Evolutionary conservation across 2,113 vertebrate species (phyloP), one percentile per base, ranked within the genome.

Genomic region (Nycticryphes semicollaris): DNA sequence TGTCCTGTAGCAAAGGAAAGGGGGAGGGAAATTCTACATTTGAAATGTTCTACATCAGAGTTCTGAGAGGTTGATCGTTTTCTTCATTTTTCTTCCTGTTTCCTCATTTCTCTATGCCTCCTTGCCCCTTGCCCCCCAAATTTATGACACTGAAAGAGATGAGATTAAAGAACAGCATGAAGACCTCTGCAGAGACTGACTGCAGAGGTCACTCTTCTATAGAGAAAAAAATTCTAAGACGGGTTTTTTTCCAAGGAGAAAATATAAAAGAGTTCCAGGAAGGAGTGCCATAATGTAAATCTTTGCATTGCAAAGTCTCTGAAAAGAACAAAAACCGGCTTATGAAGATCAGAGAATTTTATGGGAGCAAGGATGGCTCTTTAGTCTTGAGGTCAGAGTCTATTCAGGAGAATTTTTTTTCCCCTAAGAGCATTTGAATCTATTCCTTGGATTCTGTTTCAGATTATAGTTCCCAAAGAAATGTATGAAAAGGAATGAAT

Each of bases 271-370:
- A 63, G 23, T 90, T 96, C 93, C 63, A 84, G 77, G 54, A 77
- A 83, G 77, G 67, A 91, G 39, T 70, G 27, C 72, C 2, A 2
- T 90, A 77, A 90, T 93, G 76, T 85, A 97, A 80, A 92, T 97
- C 79, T 91, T 92, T 56, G 62, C 11, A 47, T 47, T 96, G 82
- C n/a, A 83, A 89, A 74, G 75, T 87, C 43, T 94, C 59, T 90
- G 64, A 91, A 91, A 95, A 94, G 93, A 93, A 75, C 69, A 94
- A 96, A 94, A 95, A 35, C 50, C 9, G 5, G 73, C 87, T 94
- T 96, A 91, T 37, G 66, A 79, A 89, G 91, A 94, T 92, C 62
- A 91, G 74, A 94, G 73, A 68, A 45, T 87, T 86, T 89, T 59
- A 41, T 74, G 76, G 47, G 70, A 89, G 56, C 51, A 77, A 70